Base-by-base conservation (phyloP, 2,797 vertebrate species). In the Brotula barbata region DNA sequence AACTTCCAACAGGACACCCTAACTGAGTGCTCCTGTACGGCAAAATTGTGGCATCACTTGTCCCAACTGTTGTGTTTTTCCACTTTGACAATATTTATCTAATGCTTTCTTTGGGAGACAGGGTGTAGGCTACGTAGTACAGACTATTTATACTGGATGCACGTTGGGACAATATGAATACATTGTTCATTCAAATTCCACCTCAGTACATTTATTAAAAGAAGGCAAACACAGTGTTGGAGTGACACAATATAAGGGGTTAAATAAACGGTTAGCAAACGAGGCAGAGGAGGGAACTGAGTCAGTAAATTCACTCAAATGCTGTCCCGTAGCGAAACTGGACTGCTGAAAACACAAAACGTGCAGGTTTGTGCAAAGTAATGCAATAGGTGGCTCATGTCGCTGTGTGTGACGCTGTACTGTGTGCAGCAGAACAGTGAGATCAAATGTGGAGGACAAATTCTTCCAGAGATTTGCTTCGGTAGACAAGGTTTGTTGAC, bases 1-100 rank as follows among this genome's bases (percentile, higher is more conserved):
- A 42, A 51, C 57, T 74, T 84, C 72, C 64, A 61, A 75, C 36
- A 20, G 42, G 39, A 39, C 44, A 39, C 52, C 41, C 13, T 60
- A 12, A 17, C 25, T 43, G 28, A 1, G 23, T 36, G 33, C 3
- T 57, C 16, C 11, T 39, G n/a, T 25, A 17, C 21, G 53, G 23
- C 25, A 14, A 25, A 2, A 47, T 14, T 47, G 34, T 55, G 50
- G 45, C 52, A 22, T 21, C 23, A 39, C 11, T 48, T 60, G 31
- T 63, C 40, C 52, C 44, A 31, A 9, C 19, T 31, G 1, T n/a
- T 58, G 46, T 75, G 45, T 36, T 48, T 58, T 64, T 71, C 68
- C 51, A 64, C 39, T 17, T 66, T 46, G 25, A 39, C 16, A 17
- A n/a, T 69, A 53, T 82, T 75, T 78, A 44, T 65, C 6, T 23